A percentile compares a stretch with the other conserved stretches of the same genome.
Conservation (phyloP, 2,888 invertebrate genomes). For the Sphaeridia pumilis region DNA sequence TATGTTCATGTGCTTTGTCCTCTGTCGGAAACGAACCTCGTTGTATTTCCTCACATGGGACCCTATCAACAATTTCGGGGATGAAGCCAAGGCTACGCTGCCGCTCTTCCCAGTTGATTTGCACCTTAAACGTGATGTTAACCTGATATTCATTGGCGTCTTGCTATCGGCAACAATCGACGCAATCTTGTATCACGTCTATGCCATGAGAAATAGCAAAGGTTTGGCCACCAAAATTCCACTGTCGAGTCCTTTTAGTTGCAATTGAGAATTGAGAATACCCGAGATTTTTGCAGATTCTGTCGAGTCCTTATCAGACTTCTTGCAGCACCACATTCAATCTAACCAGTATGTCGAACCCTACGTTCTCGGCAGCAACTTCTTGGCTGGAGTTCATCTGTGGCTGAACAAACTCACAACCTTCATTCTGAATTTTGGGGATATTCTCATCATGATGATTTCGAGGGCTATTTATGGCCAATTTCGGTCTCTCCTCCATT, state of each 20-base stretch:
- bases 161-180: constrained; percentile 27
- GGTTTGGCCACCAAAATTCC: background rate
- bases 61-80: background rate
- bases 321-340: constrained; percentile 25
- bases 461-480: constrained; percentile 24
- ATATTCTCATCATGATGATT: constrained; percentile 28
- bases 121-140: constrained; percentile 23
- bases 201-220: constrained; percentile 18
- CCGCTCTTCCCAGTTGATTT: no score
- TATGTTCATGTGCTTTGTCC: background rate
- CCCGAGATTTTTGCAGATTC: no score
- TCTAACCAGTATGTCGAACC: constrained; percentile 19
- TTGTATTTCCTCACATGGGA: background rate
- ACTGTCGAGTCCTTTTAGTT: no score
- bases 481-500: no score
- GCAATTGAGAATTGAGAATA: no score
- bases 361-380: constrained; percentile 23
- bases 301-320: constrained; percentile 15
- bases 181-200: constrained; percentile 28
- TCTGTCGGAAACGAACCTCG: background rate
- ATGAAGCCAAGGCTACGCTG: no score
- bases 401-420: constrained; percentile 26
- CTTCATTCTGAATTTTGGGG: constrained; percentile 31
- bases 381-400: constrained; percentile 17
- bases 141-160: constrained; percentile 21